Percentiles rank a stretch among this genome's conserved stretches.
Evolutionary conservation across 2,797 vertebrate species (phyloP).

Genomic region (Sciurus carolinensis): DNA sequence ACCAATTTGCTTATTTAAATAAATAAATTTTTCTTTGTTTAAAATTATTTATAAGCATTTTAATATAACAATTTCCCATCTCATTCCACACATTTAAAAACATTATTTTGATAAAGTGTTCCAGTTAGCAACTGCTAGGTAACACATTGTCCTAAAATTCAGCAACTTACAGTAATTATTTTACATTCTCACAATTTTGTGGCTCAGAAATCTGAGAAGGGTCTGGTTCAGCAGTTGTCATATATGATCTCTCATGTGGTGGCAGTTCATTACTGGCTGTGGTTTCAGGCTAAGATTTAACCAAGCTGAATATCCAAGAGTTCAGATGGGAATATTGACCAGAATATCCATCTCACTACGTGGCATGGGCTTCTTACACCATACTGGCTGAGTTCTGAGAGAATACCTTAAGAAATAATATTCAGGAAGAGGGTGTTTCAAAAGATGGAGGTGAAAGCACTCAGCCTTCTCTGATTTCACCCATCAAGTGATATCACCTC

Average conservation of each 20-base stretch:
- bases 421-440: neutral
- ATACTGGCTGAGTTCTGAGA: neutral
- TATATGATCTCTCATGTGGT: neutral
- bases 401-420: neutral
- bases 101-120: neutral
- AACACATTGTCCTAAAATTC: neutral
- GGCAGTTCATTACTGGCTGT: neutral
- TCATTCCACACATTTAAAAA: conserved; percentile 9
- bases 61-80: neutral
- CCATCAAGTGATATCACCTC: neutral
- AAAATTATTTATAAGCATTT: neutral
- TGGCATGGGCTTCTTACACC: neutral
- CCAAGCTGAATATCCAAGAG: neutral
- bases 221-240: neutral
- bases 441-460: neutral
- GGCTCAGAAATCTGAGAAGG: neutral
- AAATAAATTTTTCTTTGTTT: neutral
- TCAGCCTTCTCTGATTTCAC: neutral
- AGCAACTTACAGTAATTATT: neutral
- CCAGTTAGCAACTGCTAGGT: neutral
- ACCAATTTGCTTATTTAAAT: neutral
- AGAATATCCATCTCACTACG: neutral
- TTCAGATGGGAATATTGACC: neutral
- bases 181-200: neutral
- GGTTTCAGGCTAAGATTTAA: neutral